Percentiles rank a stretch among this genome's conserved stretches.
These are phyloP conservation scores for Xylota sylvarum DNA, from an alignment of 2,888 invertebrate genomes.

Conservation along the genomic window DNA sequence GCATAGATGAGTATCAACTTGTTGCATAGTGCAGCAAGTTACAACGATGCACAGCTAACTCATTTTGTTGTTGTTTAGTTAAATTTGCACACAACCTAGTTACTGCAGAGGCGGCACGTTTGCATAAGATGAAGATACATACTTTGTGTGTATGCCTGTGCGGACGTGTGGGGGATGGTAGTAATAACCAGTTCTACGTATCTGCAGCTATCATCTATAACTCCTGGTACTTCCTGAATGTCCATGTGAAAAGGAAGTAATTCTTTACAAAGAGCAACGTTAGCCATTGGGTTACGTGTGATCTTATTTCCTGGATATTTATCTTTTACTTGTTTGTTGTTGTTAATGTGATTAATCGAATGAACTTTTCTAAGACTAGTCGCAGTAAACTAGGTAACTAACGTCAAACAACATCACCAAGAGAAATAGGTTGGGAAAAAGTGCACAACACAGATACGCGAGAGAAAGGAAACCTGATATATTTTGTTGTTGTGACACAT, in stretches of 20 bases:
- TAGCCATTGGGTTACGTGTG: slow-evolving; percentile 28
- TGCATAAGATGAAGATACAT: slow-evolving; percentile 46
- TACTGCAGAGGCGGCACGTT: slow-evolving; percentile 23
- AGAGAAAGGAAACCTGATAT: slow-evolving; percentile 73
- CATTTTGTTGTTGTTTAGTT: slow-evolving; percentile 39
- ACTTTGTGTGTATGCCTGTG: background rate
- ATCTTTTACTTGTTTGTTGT: slow-evolving; percentile 29
- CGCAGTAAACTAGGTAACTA: slow-evolving; percentile 65
- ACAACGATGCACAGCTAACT: slow-evolving; percentile 12
- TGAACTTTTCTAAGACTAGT: slow-evolving; percentile 46
- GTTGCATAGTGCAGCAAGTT: slow-evolving; percentile 64
- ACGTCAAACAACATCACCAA: slow-evolving; percentile 53
- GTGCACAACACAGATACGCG: slow-evolving; percentile 8
- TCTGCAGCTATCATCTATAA: slow-evolving; percentile 28
- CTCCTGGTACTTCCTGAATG: slow-evolving; percentile 71
- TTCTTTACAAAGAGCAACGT: background rate
- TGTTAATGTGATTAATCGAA: slow-evolving; percentile 68
- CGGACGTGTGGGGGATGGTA: slow-evolving; percentile 49
- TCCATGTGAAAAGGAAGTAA: slow-evolving; percentile 67
- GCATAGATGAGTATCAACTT: slow-evolving; percentile 48
- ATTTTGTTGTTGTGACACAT: slow-evolving; percentile 56
- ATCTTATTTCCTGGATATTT: slow-evolving; percentile 55
- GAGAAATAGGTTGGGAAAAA: slow-evolving; percentile 63
- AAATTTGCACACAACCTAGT: slow-evolving; percentile 64
- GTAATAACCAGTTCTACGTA: slow-evolving; percentile 44